Conservation (phyloP, 2,113 vertebrate species). For the Psammodynastes pulverulentus region DNA sequence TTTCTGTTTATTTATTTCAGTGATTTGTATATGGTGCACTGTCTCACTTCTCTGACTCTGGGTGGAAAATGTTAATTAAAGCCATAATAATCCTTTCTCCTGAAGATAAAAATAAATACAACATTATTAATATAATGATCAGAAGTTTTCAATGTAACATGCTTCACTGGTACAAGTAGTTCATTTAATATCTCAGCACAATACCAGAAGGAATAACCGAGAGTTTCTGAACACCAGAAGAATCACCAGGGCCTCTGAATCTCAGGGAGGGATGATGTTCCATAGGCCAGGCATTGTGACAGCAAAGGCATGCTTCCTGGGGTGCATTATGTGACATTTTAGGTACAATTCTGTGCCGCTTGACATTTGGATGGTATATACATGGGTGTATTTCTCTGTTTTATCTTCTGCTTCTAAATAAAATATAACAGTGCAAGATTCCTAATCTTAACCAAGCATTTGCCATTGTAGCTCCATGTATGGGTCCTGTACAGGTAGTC, state of each 20-base stretch:
- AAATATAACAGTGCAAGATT: background rate
- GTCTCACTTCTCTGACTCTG: background rate
- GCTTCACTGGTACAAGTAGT: background rate
- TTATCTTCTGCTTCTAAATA: background rate
- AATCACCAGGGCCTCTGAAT: background rate
- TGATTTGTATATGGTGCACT: background rate
- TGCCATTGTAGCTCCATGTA: background rate
- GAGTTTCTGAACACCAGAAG: background rate
- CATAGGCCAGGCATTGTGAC: background rate
- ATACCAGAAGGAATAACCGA: background rate
- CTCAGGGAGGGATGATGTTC: background rate
- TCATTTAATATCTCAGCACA: background rate
- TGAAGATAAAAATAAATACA: background rate
- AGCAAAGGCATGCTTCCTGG: background rate
- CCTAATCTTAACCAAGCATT: background rate
- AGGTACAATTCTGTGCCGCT: background rate
- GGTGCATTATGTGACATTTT: background rate
- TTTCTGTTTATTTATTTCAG: background rate
- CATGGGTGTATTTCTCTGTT: background rate
- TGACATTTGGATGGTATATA: background rate
- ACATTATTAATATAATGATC: background rate
- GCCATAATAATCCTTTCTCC: background rate
- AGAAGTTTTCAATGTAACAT: background rate
- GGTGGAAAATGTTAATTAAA: background rate
- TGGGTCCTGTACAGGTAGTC: background rate